Percentiles rank a stretch among this genome's conserved stretches.
Conservation (phyloP, 1,140 invertebrate species). For the Drosophila melanogaster region Release_6_plus_ISO1_MT NT_037436.4:16922001-16922500, state of each 20-base stretch:
- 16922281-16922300: slow-evolving; percentile 81
- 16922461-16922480: slow-evolving; percentile 81
- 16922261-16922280: slow-evolving; percentile 67
- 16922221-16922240: slow-evolving; percentile 61
- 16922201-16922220: slow-evolving; percentile 54
- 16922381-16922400: slow-evolving; percentile 36
- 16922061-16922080: slow-evolving; percentile 78
- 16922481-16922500: slow-evolving; percentile 13
- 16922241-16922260: slow-evolving; percentile 24
- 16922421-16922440: slow-evolving; percentile 82
- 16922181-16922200: slow-evolving; percentile 56
- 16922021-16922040: slow-evolving; percentile 50
- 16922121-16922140: slow-evolving; percentile 40
- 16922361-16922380: slow-evolving; percentile 60
- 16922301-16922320: slow-evolving; percentile 54
- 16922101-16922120: slow-evolving; percentile 52
- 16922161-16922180: slow-evolving; percentile 63
- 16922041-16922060: slow-evolving; percentile 78
- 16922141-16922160: slow-evolving; percentile 66
- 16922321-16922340: slow-evolving; percentile 44
- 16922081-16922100: slow-evolving; percentile 83
- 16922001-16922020: slow-evolving; percentile 26
- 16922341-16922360: slow-evolving; percentile 25
- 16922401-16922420: slow-evolving; percentile 63
- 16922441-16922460: slow-evolving; percentile 81